These are phyloP conservation scores for Eremobia ochroleuca DNA, from an alignment of 2,888 invertebrate species.

Conservation along the genomic window DNA sequence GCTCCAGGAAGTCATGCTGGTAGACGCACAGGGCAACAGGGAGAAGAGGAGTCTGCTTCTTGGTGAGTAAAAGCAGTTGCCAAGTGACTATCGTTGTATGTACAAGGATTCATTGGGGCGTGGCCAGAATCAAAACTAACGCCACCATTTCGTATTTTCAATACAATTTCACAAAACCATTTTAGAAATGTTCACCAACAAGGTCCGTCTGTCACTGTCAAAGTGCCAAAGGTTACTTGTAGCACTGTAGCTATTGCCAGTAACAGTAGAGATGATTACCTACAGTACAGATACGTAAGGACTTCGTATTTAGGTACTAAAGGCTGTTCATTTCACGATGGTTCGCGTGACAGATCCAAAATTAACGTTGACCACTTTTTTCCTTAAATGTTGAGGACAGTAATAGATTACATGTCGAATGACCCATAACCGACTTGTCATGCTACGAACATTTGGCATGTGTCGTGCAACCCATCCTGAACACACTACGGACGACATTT, in stretches of 20 bases:
- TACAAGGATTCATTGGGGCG: background rate
- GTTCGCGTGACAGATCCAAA: background rate
- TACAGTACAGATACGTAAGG: background rate
- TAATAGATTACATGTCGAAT: background rate
- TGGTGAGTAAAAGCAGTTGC: conserved; percentile 69
- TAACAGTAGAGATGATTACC: background rate
- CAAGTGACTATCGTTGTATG: background rate
- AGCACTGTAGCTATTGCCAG: background rate
- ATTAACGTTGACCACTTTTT: background rate
- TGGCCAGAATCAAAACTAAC: background rate
- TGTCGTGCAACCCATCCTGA: background rate
- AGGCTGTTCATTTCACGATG: background rate
- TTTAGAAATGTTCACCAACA: background rate
- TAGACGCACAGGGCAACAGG: conserved; percentile 70
- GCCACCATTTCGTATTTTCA: background rate
- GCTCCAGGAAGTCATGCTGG: conserved; percentile 56
- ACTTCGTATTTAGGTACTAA: background rate
- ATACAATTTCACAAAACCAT: background rate
- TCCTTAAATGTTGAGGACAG: background rate
- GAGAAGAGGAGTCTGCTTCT: conserved; percentile 82
- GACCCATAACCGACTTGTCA: background rate
- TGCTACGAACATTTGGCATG: background rate
- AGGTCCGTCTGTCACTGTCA: background rate
- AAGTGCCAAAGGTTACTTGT: background rate
- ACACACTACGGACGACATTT: background rate